Percentiles rank a stretch among this genome's conserved stretches.
Conservation (phyloP, 2,888 invertebrate genomes). For the Ophioninae sp. region DNA sequence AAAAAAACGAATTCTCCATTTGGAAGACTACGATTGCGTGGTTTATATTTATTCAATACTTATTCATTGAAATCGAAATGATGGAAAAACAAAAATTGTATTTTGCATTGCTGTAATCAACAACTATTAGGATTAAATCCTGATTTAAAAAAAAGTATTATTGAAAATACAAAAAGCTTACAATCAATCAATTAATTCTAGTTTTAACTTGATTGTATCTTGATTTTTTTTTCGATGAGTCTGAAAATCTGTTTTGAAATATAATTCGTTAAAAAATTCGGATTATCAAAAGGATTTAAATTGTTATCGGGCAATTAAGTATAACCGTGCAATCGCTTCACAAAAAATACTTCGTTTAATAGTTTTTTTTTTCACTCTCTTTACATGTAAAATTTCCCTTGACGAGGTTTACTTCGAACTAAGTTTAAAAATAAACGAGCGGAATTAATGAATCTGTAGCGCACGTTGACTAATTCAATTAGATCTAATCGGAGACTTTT, state of each 20-base stretch:
- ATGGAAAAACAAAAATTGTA: too few species aligned
- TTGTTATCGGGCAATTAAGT: neutral
- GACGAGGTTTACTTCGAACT: conserved; percentile 17
- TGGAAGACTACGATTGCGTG: too few species aligned
- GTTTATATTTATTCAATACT: too few species aligned
- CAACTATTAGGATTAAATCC: neutral
- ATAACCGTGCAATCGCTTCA: neutral
- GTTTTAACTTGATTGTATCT: neutral
- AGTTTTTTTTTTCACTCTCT: neutral
- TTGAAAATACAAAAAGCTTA: neutral
- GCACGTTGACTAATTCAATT: conserved; percentile 27
- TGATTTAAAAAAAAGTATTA: neutral
- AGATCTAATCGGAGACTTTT: neutral
- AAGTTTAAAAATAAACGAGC: conserved; percentile 22
- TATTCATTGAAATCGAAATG: too few species aligned
- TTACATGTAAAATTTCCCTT: neutral
- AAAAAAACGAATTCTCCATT: too few species aligned
- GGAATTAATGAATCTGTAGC: neutral
- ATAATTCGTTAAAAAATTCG: neutral
- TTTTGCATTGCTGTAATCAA: neutral
- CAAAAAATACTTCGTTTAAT: neutral
- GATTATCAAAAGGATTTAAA: neutral
- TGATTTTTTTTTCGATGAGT: neutral
- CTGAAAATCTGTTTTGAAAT: neutral
- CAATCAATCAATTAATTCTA: neutral